Evolutionary conservation across 2,888 invertebrate species (phyloP), one percentile per base, ranked within the genome.

Genomic region (Perdita meconis): DNA sequence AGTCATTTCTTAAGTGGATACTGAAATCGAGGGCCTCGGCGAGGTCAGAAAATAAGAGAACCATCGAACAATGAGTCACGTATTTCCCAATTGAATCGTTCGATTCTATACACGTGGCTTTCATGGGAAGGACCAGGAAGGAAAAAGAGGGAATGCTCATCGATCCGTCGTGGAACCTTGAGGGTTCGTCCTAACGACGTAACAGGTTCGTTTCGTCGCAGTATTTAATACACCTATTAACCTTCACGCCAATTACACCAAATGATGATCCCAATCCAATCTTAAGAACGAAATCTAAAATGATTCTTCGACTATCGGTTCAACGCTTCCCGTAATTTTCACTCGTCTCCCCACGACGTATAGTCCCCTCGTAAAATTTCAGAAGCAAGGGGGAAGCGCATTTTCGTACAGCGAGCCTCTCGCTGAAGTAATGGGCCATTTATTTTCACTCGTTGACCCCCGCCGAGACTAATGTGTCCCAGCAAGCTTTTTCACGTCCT

Each of bases 391-490:
- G 78, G 70, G 81, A 78, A 55, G 44, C 71, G 78, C 60, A 67
- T 77, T 51, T 69, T 67, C 55, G 71, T 56, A 59, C 55, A 77
- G 72, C 72, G 74, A 64, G 66, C 63, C 80, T 82, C 82, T 72
- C 71, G 47, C 78, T 67, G 81, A 81, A 78, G 84, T 87, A 87
- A 87, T 87, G 87, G 85, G 77, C 87, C 87, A 87, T 87, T 87
- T 87, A 87, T 87, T 87, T 87, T 87, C 87, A 86, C 87, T 87
- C 85, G 87, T 87, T 87, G 87, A 86, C 86, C 87, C 86, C 86
- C 80, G 71, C 82, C 81, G 84, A 84, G 87, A 86, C 87, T 87
- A 87, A 87, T 87, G 87, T 86, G 86, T 87, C 87, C 85, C 86
- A 82, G 85, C 78, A 73, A 84, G 80, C 86, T 81, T 82, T 81